These are phyloP conservation scores for Mormyrus hasselquistii DNA, from an alignment of 2,797 vertebrate species.

Conservation along the genomic window DNA sequence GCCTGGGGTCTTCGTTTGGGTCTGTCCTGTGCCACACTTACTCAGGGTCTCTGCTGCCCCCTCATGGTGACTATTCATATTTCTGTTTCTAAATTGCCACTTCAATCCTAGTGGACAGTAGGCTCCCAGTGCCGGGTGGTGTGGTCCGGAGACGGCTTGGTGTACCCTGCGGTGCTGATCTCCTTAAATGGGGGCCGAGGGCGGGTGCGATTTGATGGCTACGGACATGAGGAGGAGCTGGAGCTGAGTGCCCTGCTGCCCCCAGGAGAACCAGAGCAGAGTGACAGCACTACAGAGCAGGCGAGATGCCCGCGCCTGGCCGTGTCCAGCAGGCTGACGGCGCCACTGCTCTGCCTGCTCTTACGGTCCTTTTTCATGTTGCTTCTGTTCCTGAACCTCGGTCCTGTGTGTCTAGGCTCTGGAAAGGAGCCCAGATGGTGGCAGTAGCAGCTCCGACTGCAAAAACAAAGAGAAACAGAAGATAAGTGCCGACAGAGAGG, in stretches of 20 bases:
- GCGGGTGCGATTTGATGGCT: conserved; percentile 44
- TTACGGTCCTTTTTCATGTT: background rate
- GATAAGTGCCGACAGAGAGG: background rate
- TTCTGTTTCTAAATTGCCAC: background rate
- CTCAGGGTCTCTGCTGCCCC: background rate
- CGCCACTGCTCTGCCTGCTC: background rate
- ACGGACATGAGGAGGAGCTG: conserved; percentile 54
- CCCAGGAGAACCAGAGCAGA: background rate
- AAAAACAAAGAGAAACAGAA: conserved; percentile 28
- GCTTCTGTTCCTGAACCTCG: background rate
- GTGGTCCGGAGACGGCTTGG: conserved; percentile 48
- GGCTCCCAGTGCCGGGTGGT: conserved; percentile 48
- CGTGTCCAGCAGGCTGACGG: background rate
- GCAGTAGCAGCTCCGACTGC: conserved; percentile 26
- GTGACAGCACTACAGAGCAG: background rate
- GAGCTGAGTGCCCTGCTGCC: conserved; percentile 41
- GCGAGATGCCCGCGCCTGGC: background rate
- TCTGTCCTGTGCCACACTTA: background rate
- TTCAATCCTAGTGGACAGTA: conserved; percentile 38
- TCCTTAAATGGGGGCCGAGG: conserved; percentile 48
- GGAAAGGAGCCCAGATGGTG: background rate
- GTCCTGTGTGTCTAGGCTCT: background rate
- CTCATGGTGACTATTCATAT: background rate
- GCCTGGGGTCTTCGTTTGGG: background rate
- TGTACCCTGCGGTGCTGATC: conserved; percentile 50